Evolutionary conservation across 2,113 vertebrate species (phyloP).

Genomic region (Heterotis niloticus): DNA sequence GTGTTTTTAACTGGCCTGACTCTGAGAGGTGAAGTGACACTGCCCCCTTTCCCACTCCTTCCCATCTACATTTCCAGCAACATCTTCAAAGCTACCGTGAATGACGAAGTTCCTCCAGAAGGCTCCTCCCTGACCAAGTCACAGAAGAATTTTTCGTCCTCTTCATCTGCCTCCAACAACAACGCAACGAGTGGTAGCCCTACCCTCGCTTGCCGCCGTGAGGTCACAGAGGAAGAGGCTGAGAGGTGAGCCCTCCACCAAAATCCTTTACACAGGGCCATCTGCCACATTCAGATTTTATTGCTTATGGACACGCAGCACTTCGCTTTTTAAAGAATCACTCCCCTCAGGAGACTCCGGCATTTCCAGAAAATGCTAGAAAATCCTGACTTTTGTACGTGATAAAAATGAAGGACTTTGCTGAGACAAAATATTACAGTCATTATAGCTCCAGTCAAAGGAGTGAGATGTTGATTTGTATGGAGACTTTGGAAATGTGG

Average conservation of each 20-base stretch:
- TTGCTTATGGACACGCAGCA: no score
- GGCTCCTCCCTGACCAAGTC: conserved; percentile 68
- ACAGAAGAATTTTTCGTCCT: conserved; percentile 80
- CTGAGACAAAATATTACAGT: no score
- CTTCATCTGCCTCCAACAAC: conserved; percentile 63
- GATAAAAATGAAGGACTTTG: no score
- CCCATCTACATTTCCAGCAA: conserved; percentile 64
- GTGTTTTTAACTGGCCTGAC: background rate
- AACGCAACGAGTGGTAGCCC: conserved; percentile 41
- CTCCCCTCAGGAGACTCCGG: no score
- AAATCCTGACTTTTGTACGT: no score
- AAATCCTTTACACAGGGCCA: no score
- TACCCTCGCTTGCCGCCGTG: conserved; percentile 51
- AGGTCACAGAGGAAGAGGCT: conserved; percentile 88
- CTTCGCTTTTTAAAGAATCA: no score
- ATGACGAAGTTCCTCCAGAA: conserved; percentile 64
- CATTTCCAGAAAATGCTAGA: no score
- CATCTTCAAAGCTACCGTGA: conserved; percentile 74
- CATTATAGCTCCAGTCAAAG: no score
- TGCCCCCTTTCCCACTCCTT: background rate
- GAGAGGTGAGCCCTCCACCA: conserved; percentile 75
- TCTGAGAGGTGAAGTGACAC: background rate
- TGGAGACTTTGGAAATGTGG: no score
- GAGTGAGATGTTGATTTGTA: no score
- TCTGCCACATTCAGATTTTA: no score